A percentile compares a stretch with the other conserved stretches of the same genome.
These are phyloP conservation scores for Amaurobius ferox DNA, from an alignment of 2,888 invertebrate genomes.

Conservation along the genomic window DNA sequence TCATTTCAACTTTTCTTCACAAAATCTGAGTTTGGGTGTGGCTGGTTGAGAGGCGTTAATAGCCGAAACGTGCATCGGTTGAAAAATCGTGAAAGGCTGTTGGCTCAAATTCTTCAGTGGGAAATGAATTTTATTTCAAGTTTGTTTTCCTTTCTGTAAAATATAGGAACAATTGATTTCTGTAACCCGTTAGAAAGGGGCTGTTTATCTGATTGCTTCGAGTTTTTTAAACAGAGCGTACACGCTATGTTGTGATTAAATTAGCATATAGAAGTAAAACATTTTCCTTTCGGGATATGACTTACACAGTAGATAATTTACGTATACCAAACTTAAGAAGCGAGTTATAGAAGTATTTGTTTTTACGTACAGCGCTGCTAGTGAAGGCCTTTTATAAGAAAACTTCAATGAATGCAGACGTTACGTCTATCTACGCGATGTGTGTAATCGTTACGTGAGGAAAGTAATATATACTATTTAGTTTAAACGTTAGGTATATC, in stretches of 20 bases:
- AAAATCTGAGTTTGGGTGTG: neutral
- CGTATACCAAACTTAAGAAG: too few relatives aligned
- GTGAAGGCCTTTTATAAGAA: too few relatives aligned
- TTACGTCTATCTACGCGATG: too few relatives aligned
- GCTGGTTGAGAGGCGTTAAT: conserved; percentile 29
- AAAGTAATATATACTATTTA: too few relatives aligned
- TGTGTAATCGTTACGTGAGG: too few relatives aligned
- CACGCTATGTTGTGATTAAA: conserved; percentile 59
- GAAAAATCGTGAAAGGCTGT: conserved; percentile 40
- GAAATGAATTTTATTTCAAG: conserved; percentile 35
- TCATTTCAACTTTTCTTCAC: neutral
- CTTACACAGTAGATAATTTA: too few relatives aligned
- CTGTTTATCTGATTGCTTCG: neutral
- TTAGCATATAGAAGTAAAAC: conserved; percentile 46
- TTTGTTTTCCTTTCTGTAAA: conserved; percentile 23
- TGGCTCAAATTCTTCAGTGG: conserved; percentile 16
- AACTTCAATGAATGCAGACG: too few relatives aligned
- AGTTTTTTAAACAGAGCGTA: conserved; percentile 25
- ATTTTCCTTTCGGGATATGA: too few relatives aligned
- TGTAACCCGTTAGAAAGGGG: conserved; percentile 29
- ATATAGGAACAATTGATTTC: conserved; percentile 50
- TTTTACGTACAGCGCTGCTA: too few relatives aligned
- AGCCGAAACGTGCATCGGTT: conserved; percentile 38
- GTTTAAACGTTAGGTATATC: too few relatives aligned
- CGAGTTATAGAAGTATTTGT: too few relatives aligned